Percentiles rank a stretch among this genome's conserved stretches.
phyloP scores from a whole-genome alignment of 2,797 vertebrate species.

The Mionectes olivaceus region DNA sequence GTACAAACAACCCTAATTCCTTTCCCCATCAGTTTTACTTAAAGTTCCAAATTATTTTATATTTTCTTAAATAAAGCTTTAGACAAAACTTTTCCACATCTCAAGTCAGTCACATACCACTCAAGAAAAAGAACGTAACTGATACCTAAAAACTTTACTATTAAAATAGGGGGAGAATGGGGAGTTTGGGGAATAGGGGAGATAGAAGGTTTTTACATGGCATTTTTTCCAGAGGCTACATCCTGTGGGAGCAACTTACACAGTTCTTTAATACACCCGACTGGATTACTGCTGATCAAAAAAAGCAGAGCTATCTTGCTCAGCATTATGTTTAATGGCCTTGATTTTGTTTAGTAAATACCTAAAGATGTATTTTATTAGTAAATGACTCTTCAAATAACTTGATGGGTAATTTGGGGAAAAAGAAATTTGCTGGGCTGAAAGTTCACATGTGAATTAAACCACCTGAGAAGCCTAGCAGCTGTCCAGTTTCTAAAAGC shows the following conservation, averaged over 20 bases:
- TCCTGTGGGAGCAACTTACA: background rate
- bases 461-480: conserved; percentile 4
- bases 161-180: background rate
- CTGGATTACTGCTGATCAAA: background rate
- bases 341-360: background rate
- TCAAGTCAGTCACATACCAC: conserved; percentile 12
- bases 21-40: conserved; percentile 29
- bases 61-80: conserved; percentile 20
- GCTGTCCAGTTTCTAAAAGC: conserved; percentile 29
- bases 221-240: background rate
- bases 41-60: conserved; percentile 27
- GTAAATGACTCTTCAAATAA: background rate
- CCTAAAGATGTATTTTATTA: background rate
- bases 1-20: conserved; percentile 48
- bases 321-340: background rate
- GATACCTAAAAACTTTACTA: conserved; percentile 52
- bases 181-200: background rate
- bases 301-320: background rate
- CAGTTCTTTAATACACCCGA: background rate
- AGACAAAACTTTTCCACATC: conserved; percentile 60
- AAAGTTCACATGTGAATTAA: background rate
- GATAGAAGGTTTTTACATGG: background rate
- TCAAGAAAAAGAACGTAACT: conserved; percentile 34
- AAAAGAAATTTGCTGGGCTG: background rate
- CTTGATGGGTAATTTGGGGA: background rate